phyloP scores from a whole-genome alignment of 2,888 invertebrate species.

The Pseudeuparius sepicola region DNA sequence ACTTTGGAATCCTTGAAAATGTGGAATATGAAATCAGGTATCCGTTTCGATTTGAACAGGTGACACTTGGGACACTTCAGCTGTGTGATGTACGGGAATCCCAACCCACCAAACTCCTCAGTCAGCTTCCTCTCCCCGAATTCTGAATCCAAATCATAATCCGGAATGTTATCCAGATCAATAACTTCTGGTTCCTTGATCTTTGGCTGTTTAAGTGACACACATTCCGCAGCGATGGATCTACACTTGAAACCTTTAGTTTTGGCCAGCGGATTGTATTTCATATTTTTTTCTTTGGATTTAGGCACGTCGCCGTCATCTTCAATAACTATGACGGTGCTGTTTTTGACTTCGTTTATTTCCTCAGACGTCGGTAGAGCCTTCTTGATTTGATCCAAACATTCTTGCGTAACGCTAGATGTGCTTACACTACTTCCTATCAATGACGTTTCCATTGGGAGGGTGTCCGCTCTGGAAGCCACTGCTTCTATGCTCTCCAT shows the following conservation, averaged over 20 bases:
- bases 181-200: constrained; percentile 20
- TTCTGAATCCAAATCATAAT: constrained; percentile 8
- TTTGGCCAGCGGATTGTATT: constrained; percentile 15
- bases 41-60: constrained; percentile 45
- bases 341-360: constrained; percentile 15
- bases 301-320: constrained; percentile 18
- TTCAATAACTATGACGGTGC: constrained; percentile 21
- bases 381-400: background rate
- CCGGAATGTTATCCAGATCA: constrained; percentile 10
- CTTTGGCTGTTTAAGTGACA: constrained; percentile 15
- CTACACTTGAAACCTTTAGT: constrained; percentile 11
- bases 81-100: constrained; percentile 45
- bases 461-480: too few relatives aligned
- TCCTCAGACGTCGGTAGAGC: too few relatives aligned
- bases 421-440: too few relatives aligned
- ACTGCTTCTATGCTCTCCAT: constrained; percentile 35
- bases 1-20: constrained; percentile 57
- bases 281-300: constrained; percentile 12
- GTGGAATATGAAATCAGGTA: constrained; percentile 54
- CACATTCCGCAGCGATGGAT: constrained; percentile 16
- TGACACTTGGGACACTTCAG: constrained; percentile 54
- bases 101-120: constrained; percentile 32
- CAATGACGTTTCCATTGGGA: too few relatives aligned
- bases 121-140: constrained; percentile 20
- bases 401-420: background rate